Conservation (phyloP, 2,888 invertebrate genomes). For the Glyphotaelius pellucidus region DNA sequence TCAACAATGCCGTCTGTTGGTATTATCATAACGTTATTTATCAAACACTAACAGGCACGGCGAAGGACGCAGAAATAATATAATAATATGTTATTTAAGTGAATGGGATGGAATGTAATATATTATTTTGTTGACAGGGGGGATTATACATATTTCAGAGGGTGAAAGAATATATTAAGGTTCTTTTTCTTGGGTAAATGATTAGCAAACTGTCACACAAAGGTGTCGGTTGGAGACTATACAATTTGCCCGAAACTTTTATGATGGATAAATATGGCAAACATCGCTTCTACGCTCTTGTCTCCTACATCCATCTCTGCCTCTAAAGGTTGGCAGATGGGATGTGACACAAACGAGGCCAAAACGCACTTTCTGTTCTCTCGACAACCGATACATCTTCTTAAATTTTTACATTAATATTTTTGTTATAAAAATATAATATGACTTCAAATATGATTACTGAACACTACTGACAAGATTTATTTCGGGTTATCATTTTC, state of each 20-base stretch:
- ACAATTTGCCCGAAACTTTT: background rate
- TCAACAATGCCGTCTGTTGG: background rate
- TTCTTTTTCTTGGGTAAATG: background rate
- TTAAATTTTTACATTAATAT: background rate
- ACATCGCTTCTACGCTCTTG: background rate
- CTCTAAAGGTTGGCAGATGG: background rate
- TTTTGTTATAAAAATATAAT: background rate
- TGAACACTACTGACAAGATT: background rate
- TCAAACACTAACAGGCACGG: background rate
- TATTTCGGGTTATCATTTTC: background rate
- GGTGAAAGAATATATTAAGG: slow-evolving; percentile 2
- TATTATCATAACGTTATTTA: background rate
- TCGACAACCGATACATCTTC: background rate
- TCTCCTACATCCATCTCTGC: background rate
- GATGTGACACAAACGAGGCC: background rate
- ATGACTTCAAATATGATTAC: background rate
- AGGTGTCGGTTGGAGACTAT: background rate
- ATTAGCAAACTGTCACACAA: slow-evolving; percentile 2
- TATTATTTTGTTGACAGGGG: background rate
- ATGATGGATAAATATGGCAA: background rate
- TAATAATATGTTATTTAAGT: slow-evolving; percentile 2
- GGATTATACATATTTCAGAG: background rate
- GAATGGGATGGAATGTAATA: slow-evolving; percentile 2
- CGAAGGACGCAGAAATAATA: background rate
- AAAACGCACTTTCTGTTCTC: background rate